These are phyloP conservation scores for Nyleta sp. DNA, from an alignment of 2,888 invertebrate species.

Conservation along the genomic window DNA sequence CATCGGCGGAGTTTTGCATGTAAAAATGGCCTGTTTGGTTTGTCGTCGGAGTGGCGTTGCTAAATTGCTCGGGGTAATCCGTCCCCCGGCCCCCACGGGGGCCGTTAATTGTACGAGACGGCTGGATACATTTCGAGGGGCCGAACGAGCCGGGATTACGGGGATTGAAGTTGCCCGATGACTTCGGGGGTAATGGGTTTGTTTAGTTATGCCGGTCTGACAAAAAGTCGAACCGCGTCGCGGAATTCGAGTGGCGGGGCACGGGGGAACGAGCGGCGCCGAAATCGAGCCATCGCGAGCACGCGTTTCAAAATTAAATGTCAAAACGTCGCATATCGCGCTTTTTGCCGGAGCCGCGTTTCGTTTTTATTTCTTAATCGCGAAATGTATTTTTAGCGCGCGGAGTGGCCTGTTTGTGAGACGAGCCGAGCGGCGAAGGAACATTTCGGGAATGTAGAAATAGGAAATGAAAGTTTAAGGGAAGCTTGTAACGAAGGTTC, in stretches of 20 bases:
- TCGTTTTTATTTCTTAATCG: constrained; percentile 3
- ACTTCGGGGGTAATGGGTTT: constrained; percentile 43
- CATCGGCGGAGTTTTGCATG: constrained; percentile 7
- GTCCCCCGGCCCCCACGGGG: constrained; percentile 12
- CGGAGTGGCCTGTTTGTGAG: neutral
- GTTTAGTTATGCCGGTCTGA: constrained; percentile 24
- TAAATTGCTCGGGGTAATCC: constrained; percentile 46
- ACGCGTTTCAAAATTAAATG: constrained; percentile 13
- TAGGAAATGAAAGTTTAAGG: too few relatives aligned
- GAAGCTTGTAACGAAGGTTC: too few relatives aligned
- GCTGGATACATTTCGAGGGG: constrained; percentile 33
- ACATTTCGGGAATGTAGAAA: too few relatives aligned
- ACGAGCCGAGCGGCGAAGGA: too few relatives aligned
- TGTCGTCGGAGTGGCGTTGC: constrained; percentile 18
- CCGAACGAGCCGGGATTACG: constrained; percentile 21
- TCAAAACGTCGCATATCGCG: constrained; percentile 18
- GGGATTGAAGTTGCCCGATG: constrained; percentile 26
- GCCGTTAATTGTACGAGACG: constrained; percentile 43
- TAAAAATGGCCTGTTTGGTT: constrained; percentile 30
- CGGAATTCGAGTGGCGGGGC: constrained; percentile 30
- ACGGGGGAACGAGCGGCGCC: constrained; percentile 2
- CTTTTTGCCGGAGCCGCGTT: constrained; percentile 1
- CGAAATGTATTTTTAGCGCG: constrained; percentile 10
- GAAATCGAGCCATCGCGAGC: constrained; percentile 11
- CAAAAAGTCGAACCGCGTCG: constrained; percentile 27